phyloP scores from a whole-genome alignment of 2,113 vertebrate genomes.

The Genyomyrus donnyi region DNA sequence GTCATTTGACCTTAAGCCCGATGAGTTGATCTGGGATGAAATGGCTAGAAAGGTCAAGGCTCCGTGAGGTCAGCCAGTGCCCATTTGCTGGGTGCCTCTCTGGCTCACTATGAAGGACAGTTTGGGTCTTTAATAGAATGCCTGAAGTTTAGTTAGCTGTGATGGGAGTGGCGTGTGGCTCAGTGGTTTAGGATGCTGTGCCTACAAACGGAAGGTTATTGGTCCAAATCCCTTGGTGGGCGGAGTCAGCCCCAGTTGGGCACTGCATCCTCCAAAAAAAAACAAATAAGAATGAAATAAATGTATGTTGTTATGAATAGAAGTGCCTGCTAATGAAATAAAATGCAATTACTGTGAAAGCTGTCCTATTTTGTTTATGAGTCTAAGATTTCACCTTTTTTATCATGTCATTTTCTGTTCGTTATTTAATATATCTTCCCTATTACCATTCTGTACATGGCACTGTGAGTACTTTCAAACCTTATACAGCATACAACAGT shows the following conservation, averaged over 20 bases:
- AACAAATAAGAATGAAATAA: neutral
- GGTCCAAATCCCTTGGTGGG: neutral
- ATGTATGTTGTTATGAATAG: neutral
- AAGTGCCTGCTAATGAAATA: neutral
- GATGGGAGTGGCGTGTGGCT: neutral
- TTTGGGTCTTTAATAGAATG: neutral
- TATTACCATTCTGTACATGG: neutral
- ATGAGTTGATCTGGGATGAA: neutral
- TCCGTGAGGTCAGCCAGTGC: neutral
- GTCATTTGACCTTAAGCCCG: neutral
- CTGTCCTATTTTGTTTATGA: neutral
- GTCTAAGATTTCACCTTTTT: neutral
- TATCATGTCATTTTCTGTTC: neutral
- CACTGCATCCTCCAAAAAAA: neutral
- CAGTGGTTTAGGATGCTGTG: neutral
- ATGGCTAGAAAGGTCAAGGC: neutral
- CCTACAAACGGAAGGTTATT: neutral
- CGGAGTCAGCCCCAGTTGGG: neutral
- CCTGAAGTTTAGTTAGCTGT: neutral
- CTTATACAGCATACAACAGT: neutral
- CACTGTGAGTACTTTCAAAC: neutral
- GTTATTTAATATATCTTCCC: neutral
- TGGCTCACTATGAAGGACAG: neutral
- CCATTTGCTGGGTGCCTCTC: neutral
- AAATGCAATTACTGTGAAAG: neutral